Conservation (phyloP, 2,797 vertebrate genomes). For the Spinibarbus caldwelli region DNA sequence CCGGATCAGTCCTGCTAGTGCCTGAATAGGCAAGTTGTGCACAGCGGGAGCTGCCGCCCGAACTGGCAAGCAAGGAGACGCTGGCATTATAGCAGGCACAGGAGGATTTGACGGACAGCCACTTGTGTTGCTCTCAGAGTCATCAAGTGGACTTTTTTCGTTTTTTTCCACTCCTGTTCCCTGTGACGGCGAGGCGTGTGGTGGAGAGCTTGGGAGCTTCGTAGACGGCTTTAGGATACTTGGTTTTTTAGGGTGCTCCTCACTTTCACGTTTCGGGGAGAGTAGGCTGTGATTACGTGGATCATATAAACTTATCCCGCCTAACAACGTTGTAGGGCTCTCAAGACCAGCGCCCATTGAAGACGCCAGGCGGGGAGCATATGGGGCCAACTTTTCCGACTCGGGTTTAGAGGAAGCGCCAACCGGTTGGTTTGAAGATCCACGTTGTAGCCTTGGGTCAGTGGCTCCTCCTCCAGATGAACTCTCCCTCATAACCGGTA, state of each 20-base stretch:
- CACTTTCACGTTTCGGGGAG: constrained; percentile 72
- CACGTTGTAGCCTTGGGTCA: constrained; percentile 74
- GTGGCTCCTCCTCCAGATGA: constrained; percentile 70
- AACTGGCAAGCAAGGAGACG: constrained; percentile 71
- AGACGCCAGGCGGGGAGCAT: constrained; percentile 85
- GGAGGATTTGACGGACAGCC: constrained; percentile 68
- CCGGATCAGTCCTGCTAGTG: constrained; percentile 89
- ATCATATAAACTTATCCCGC: constrained; percentile 92
- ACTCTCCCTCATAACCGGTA: constrained; percentile 78
- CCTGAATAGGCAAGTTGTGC: constrained; percentile 94
- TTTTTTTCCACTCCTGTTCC: constrained; percentile 30
- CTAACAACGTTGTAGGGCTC: constrained; percentile 87
- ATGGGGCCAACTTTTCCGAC: constrained; percentile 85
- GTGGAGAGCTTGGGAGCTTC: constrained; percentile 76
- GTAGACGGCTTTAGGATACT: constrained; percentile 80
- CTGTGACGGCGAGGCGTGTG: constrained; percentile 61
- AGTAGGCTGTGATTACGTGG: constrained; percentile 82
- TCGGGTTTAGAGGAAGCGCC: constrained; percentile 65
- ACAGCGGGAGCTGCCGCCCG: constrained; percentile 84
- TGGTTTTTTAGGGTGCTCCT: constrained; percentile 79
- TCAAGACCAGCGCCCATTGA: constrained; percentile 84
- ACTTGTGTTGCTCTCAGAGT: constrained; percentile 57
- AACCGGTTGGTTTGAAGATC: constrained; percentile 61
- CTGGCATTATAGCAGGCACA: constrained; percentile 52
- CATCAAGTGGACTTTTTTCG: constrained; percentile 44